phyloP scores from a whole-genome alignment of 2,113 vertebrate genomes.

The Alethe diademata region DNA sequence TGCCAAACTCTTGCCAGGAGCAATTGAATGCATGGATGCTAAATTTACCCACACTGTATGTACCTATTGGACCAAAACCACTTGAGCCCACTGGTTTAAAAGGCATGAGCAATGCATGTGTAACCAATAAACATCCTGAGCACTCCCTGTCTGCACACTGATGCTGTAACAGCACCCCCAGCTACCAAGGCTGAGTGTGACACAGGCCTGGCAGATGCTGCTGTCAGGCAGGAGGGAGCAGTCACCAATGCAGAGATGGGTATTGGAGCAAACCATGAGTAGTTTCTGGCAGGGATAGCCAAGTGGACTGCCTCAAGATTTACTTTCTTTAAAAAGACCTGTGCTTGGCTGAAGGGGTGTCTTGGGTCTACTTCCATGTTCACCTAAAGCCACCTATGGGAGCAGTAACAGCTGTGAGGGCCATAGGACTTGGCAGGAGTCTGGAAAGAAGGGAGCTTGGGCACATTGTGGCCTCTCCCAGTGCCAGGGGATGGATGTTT shows the following conservation, averaged over 20 bases:
- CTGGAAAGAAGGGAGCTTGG: not conserved
- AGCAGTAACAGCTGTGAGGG: not conserved
- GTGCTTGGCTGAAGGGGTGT: not conserved
- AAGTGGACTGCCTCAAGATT: not conserved
- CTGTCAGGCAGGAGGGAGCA: not conserved
- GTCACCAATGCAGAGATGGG: not conserved
- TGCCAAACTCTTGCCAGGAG: not conserved
- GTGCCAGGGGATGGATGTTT: not conserved
- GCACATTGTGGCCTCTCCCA: not conserved
- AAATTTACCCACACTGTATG: not conserved
- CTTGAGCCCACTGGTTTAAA: not conserved
- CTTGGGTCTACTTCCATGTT: not conserved
- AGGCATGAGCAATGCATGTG: conserved; percentile 29
- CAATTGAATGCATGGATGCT: not conserved
- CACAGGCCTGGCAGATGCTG: not conserved
- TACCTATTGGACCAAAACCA: conserved; percentile 5
- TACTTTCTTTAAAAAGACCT: not conserved
- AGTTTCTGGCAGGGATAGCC: not conserved
- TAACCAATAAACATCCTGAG: not conserved
- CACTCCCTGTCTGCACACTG: not conserved
- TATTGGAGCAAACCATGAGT: not conserved
- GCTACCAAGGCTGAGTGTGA: rapidly evolving
- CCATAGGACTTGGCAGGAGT: rapidly evolving
- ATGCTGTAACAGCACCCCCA: not conserved
- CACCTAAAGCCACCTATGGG: not conserved